phyloP scores from a whole-genome alignment of 2,113 vertebrate genomes.

The Saguinus imperator region DNA sequence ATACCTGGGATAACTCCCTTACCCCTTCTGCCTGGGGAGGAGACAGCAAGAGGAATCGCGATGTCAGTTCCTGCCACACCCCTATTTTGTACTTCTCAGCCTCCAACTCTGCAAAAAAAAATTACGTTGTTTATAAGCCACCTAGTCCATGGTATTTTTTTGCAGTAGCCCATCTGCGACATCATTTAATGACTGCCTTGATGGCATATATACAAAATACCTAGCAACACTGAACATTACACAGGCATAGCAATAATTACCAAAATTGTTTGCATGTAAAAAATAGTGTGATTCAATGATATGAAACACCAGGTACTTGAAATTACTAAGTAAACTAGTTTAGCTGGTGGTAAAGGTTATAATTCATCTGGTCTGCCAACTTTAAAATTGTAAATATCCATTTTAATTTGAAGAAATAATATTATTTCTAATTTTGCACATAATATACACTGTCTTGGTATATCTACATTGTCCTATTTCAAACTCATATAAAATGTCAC shows the following conservation, averaged over 20 bases:
- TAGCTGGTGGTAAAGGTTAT: not conserved
- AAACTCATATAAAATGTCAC: not conserved
- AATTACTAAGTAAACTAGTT: slow-evolving; percentile 6
- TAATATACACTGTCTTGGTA: not conserved
- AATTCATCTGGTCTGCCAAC: not conserved
- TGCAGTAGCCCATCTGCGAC: not conserved
- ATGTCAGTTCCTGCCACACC: not conserved
- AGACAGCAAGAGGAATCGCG: not conserved
- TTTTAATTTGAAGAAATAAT: not conserved
- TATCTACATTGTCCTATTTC: not conserved
- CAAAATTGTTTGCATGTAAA: not conserved
- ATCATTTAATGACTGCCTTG: not conserved
- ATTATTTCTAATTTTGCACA: not conserved
- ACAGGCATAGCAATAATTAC: not conserved
- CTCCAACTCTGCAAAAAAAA: not conserved
- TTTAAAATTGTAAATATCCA: slow-evolving; percentile 37
- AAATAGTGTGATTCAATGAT: not conserved
- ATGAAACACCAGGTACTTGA: not conserved
- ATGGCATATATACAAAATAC: not conserved
- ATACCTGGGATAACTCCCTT: not conserved
- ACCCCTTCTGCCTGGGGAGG: not conserved
- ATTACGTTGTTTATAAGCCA: not conserved
- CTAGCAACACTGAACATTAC: not conserved
- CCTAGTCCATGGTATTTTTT: not conserved
- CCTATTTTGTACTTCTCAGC: not conserved